Conservation (phyloP, 2,113 vertebrate species). For the Myotis yumanensis region DNA sequence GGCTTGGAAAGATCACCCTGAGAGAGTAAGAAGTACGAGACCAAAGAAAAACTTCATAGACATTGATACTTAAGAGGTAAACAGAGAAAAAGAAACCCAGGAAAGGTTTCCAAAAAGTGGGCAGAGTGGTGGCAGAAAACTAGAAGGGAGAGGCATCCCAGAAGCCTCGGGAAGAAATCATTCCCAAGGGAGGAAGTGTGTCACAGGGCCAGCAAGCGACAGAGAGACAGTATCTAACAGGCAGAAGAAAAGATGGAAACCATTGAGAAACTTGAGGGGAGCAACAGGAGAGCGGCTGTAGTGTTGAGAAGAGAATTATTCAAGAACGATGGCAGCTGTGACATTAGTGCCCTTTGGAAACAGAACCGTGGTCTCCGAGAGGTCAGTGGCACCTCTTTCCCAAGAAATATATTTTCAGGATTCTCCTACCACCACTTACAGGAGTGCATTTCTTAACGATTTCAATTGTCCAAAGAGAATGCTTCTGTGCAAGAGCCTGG, state of each 20-base stretch:
- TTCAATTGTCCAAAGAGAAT: not conserved
- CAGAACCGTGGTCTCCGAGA: not conserved
- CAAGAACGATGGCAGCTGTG: too few species aligned
- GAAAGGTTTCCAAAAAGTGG: not conserved
- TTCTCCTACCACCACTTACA: not conserved
- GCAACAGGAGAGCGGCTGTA: not conserved
- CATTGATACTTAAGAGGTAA: not conserved
- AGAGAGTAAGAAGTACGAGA: not conserved
- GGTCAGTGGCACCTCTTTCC: not conserved
- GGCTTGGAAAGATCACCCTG: not conserved
- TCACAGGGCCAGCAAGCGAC: not conserved
- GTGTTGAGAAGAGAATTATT: not conserved
- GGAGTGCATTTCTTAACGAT: not conserved
- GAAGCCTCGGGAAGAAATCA: not conserved
- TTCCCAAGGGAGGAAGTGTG: not conserved
- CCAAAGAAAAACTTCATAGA: not conserved
- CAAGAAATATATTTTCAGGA: too few species aligned
- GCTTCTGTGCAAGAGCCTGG: not conserved
- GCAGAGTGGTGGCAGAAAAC: not conserved
- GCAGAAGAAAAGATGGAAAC: not conserved
- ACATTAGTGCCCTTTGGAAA: not conserved
- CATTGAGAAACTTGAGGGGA: not conserved
- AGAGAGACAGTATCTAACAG: not conserved
- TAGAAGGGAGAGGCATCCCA: not conserved
- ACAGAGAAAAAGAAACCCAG: not conserved